Evolutionary conservation across 2,113 vertebrate species (phyloP).

Genomic region (Serilophus lunatus): DNA sequence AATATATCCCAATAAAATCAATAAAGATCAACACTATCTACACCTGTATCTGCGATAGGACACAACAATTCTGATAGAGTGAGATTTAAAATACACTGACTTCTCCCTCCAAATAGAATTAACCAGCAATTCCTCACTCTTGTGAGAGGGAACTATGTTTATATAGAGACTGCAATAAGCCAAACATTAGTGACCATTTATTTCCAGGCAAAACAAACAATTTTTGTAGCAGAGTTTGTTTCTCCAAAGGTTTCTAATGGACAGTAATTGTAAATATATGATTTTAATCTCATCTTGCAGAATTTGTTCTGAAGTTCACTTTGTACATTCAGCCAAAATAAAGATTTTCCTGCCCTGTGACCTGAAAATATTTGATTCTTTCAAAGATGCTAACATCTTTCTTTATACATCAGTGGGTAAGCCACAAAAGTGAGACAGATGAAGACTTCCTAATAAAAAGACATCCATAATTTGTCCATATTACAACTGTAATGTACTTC

Average conservation of each 20-base stretch:
- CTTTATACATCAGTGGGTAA: neutral
- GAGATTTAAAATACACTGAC: neutral
- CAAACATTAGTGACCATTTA: neutral
- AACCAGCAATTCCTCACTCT: neutral
- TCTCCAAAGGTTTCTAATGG: neutral
- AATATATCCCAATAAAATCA: neutral
- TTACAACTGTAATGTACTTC: neutral
- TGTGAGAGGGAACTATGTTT: neutral
- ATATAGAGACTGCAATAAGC: neutral
- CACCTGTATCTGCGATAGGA: neutral
- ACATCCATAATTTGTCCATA: neutral
- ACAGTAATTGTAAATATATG: neutral
- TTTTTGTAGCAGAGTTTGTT: neutral
- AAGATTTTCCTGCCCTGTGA: constrained; percentile 15
- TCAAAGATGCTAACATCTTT: neutral
- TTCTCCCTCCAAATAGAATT: neutral
- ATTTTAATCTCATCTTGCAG: constrained; percentile 7
- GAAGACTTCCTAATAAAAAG: neutral
- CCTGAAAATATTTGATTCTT: constrained; percentile 10
- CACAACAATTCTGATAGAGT: neutral
- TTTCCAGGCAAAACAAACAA: constrained; percentile 20
- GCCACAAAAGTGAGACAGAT: neutral
- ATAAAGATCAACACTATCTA: neutral
- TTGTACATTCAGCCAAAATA: constrained; percentile 31
- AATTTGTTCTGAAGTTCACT: constrained; percentile 3